Base-by-base conservation (phyloP, 2,888 invertebrate genomes). In the Junonia oenone region DNA sequence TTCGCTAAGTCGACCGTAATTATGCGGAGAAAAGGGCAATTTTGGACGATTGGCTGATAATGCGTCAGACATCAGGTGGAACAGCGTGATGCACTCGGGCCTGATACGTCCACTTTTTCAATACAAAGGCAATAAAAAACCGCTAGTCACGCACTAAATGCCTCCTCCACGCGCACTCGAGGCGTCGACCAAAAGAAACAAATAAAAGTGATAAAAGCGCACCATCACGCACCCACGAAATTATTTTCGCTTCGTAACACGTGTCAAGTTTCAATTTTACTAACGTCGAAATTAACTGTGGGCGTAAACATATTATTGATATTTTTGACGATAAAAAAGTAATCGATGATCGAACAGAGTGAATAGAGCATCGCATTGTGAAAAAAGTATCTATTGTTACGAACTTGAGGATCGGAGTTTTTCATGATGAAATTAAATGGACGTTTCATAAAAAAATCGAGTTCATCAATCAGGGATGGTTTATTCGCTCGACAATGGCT, bases 291-390 rank as follows among this genome's bases (percentile, higher is more conserved):
- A 87, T 89, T 87, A 90, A 89, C 88, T 75, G 88, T 87, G 90
- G 90, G 90, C 89, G 90, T 90, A 83, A 82, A 86, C 86, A 77
- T 87, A 88, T 86, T 87, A 87, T 88, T 83, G 88, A 88, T 89
- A 88, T 89, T 88, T 85, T 83, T 73, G 68, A 72, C 69, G 83
- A 87, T 86, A 88, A 88, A 89, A 88, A 89, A 87, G 78, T 88
- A 90, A 90, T 89, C 90, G 88, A 90, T 89, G 89, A 89, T 83
- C 87, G 85, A 73, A 9, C n/a, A 33, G 31, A 11, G n/a, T 33
- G 22, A 22, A 77, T 74, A 73, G 75, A 79, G 73, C 52, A 75
- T 73, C 68, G 72, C 68, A 77, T 81, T 80, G 80, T 77, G 70
- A 68, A 82, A 81, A 84, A 86, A 82, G 67, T 68, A 68, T 65